Base-by-base conservation (phyloP, 2,797 vertebrate genomes). In the Muraenolepis orangiensis region DNA sequence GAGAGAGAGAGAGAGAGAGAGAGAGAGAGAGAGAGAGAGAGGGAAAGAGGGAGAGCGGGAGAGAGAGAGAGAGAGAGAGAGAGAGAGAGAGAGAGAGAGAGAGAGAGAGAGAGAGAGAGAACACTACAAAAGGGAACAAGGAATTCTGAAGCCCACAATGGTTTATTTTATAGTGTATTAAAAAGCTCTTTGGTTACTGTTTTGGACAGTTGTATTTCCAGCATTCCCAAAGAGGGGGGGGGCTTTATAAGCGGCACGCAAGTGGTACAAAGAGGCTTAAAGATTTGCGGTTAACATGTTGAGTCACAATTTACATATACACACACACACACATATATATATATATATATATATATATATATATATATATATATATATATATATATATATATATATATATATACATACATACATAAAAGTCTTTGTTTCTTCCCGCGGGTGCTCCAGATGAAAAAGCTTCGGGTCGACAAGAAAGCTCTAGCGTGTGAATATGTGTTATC, bases 1-100 rank as follows among this genome's bases (percentile, higher is more conserved):
- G 14, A 66, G n/a, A 66, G 23, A 66, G 29, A 66, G 83, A 83
- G 72, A 8, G 71, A 26, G 70, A 81, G 14, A 66, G n/a, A 66
- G 23, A 66, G 29, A 66, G 83, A 83, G 72, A 8, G 71, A 26
- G 70, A 81, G 14, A 66, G n/a, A n/a, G n/a, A n/a, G n/a, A n/a
- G n/a, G n/a, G n/a, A n/a, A n/a, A n/a, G n/a, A n/a, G n/a, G n/a
- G n/a, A n/a, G n/a, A n/a, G n/a, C n/a, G n/a, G n/a, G n/a, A 66
- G 23, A 66, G 29, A 66, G 83, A 83, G 72, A 8, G 71, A 26
- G 70, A 81, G 14, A 66, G n/a, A 66, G 23, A 66, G 29, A 66
- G 83, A 83, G 72, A 8, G 71, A 26, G 70, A 81, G 14, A 66
- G 23, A 66, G 29, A 66, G 83, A 83, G 72, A 8, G 71, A 26